Evolutionary conservation across 2,888 invertebrate species (phyloP).

Genomic region (Ichneumoninae sp.): DNA sequence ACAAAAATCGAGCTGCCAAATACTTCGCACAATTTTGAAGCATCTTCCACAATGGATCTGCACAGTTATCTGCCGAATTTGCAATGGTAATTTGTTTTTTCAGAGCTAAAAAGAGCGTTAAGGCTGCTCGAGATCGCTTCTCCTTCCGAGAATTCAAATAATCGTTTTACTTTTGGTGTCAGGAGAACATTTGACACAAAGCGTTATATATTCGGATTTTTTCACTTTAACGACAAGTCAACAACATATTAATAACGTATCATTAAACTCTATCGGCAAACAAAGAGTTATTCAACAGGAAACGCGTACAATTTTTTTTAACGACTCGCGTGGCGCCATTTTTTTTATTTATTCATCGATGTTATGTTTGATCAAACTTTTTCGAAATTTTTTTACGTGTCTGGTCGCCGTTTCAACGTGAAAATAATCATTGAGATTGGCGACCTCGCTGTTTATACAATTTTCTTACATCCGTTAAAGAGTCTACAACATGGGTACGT

Average conservation of each 20-base stretch:
- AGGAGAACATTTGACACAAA: not conserved
- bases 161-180: conserved; percentile 8
- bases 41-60: conserved; percentile 14
- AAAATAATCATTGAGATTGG: conserved; percentile 22
- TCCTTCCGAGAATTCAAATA: conserved; percentile 22
- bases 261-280: conserved; percentile 3
- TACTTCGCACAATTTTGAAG: not conserved
- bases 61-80: conserved; percentile 69
- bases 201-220: not conserved
- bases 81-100: conserved; percentile 70
- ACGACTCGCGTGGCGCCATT: not conserved
- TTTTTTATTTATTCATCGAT: conserved; percentile 3
- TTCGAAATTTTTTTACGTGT: not conserved
- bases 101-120: conserved; percentile 11
- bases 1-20: not conserved
- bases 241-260: not conserved
- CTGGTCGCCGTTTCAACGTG: not conserved
- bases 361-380: not conserved
- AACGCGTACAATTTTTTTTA: not conserved
- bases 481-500: conserved; percentile 5
- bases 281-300: not conserved
- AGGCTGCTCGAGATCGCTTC: conserved; percentile 2
- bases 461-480: conserved; percentile 32
- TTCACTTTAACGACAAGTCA: not conserved
- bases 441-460: conserved; percentile 19